Percentiles rank a stretch among this genome's conserved stretches.
These are phyloP conservation scores for Mirza zaza DNA, from an alignment of 2,113 vertebrate species.

Conservation along the genomic window DNA sequence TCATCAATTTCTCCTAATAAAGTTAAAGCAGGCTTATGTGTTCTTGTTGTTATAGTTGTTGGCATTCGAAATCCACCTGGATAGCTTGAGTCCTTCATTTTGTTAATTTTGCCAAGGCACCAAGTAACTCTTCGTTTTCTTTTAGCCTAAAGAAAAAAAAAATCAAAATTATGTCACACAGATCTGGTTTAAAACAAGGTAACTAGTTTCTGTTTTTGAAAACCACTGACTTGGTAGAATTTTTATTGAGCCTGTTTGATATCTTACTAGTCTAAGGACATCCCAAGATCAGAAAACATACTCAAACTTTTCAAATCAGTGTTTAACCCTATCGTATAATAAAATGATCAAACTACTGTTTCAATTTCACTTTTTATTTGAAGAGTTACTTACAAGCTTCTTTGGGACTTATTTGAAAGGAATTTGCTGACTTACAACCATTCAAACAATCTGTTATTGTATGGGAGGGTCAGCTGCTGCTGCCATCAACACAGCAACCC, in stretches of 20 bases:
- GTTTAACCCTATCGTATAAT: background rate
- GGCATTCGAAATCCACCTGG: conserved; percentile 74
- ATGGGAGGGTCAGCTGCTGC: background rate
- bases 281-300: background rate
- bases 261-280: background rate
- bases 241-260: background rate
- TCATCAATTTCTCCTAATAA: conserved; percentile 82
- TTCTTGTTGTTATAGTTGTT: conserved; percentile 50
- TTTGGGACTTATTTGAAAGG: background rate
- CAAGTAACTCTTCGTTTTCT: conserved; percentile 94
- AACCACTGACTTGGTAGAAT: background rate
- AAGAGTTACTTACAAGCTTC: background rate
- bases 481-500: background rate
- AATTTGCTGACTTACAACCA: background rate
- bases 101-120: conserved; percentile 90
- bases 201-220: background rate
- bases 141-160: conserved; percentile 84
- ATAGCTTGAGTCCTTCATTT: conserved; percentile 68
- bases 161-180: background rate
- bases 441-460: background rate
- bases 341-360: background rate
- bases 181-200: background rate
- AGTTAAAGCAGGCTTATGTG: conserved; percentile 65
- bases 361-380: background rate
- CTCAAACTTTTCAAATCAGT: background rate